Base-by-base conservation (phyloP, 1,140 invertebrate genomes). In the Philopotamus ludificatus region DNA sequence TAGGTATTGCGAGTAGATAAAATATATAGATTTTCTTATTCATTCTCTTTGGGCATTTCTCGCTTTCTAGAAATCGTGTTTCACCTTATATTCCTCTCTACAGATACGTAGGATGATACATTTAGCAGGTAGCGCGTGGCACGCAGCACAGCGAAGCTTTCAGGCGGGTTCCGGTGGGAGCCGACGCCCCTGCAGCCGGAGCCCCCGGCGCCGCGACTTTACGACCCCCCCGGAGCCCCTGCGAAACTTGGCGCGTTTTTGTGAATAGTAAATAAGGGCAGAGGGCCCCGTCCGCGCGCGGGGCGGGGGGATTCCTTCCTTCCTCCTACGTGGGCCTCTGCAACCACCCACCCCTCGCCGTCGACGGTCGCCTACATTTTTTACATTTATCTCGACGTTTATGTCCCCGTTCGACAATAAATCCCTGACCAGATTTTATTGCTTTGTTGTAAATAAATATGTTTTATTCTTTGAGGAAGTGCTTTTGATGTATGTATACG, bases 221-320 rank as follows among this genome's bases (percentile, higher is more conserved):
- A 45, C 51, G 23, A 49, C 21, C 55, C 10, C 18, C 18, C 41
- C 42, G n/a, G 60, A 63, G 25, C 60, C 45, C 26, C 21, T 16
- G 51, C 15, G 9, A 21, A 47, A 45, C 54, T 41, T 41, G 44
- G 53, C 54, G 59, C 55, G 54, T 68, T 68, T 68, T 65, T 47
- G 63, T 68, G 63, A 65, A 65, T 63, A 68, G 67, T 65, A 68
- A 68, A 68, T 62, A 65, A 65, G 45, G 57, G 18, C 10, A 34
- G 54, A 50, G 45, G 15, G 47, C 26, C 10, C 44, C n/a, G 51
- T 50, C 28, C 16, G 21, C 26, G 22, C 20, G 22, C 26, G 16
- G 2, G 42, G 10, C 21, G 25, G 49, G 15, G 22, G 45, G 20
- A 20, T 16, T 22, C 23, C n/a, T 26, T 9, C 7, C 7, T 8